phyloP scores from a whole-genome alignment of 2,113 vertebrate genomes.

The Cebus imitator region DNA sequence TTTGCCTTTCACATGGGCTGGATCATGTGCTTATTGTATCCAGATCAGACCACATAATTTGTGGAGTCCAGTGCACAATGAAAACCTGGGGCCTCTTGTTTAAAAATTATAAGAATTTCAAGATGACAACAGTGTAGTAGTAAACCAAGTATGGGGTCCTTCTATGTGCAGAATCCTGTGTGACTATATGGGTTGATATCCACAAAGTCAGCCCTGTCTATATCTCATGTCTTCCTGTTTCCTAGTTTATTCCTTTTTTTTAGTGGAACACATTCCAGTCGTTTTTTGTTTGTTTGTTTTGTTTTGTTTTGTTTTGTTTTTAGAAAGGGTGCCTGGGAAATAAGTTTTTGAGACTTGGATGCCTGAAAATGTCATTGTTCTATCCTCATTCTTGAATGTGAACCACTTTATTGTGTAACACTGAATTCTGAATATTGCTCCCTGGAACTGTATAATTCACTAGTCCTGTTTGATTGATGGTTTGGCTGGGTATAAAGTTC shows the following conservation, averaged over 20 bases:
- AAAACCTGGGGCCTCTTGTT: not conserved
- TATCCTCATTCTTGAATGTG: not conserved
- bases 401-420: not conserved
- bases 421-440: not conserved
- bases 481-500: slow-evolving; percentile 9
- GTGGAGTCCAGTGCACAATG: not conserved
- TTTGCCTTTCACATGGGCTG: not conserved
- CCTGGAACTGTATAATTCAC: not conserved
- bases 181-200: not conserved
- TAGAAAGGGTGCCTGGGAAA: not conserved
- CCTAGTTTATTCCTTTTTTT: not conserved
- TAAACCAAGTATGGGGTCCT: not conserved
- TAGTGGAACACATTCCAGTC: not conserved
- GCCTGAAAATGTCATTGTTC: slow-evolving; percentile 1
- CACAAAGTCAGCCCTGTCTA: not conserved
- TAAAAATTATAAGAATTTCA: slow-evolving; percentile 4
- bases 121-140: not conserved
- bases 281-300: not conserved
- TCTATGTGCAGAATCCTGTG: not conserved
- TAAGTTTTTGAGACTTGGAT: not conserved
- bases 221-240: not conserved
- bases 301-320: not conserved
- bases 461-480: not conserved
- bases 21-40: not conserved
- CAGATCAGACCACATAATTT: not conserved